Base-by-base conservation (phyloP, 1,140 invertebrate genomes). In the Tetragonula clypearis region DNA sequence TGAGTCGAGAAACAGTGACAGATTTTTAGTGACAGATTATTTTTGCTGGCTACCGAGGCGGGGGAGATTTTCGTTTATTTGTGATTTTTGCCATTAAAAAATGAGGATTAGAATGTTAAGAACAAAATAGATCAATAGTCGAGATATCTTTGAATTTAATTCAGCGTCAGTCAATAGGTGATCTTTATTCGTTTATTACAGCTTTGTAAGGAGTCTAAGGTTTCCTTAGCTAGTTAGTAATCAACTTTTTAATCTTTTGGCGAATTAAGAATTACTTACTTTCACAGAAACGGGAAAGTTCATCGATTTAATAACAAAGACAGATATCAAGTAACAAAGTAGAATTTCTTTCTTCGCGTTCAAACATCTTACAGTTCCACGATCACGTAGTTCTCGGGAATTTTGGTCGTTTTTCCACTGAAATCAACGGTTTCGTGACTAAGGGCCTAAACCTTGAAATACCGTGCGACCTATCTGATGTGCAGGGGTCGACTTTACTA, bases 401-500 rank as follows among this genome's bases (percentile, higher is more conserved):
- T 21, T 62, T 62, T 12, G 21, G 11, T 12, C 60, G 2, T 69
- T 58, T 49, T 49, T n/a, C 30, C 1, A 11, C 4, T 1, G 19
- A 49, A 83, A 49, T 56, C 19, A 14, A 11, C 11, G 74, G 77
- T 84, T 71, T 71, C 26, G 26, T 76, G 58, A 4, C 41, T 23
- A 56, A 60, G 35, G 26, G 19, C 60, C 49, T 58, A 55, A 58
- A 55, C 58, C 49, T 3, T 26, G 23, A 60, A 60, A 56, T 53
- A 11, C 12, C 68, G 62, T 12, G 2, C 56, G 49, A 83, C 35
- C 66, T 86, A 86, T 58, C 80, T 83, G 74, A 73, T 77, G 23
- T 26, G 19, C 41, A 41, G 17, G 68, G 79, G 60, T 73, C 83
- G 66, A 77, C 21, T 86, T 74, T 79, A 79, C 60, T 79, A 79